Percentiles rank a stretch among this genome's conserved stretches.
Evolutionary conservation across 2,888 invertebrate genomes (phyloP).

Genomic region (Ryuthela nishihirai): DNA sequence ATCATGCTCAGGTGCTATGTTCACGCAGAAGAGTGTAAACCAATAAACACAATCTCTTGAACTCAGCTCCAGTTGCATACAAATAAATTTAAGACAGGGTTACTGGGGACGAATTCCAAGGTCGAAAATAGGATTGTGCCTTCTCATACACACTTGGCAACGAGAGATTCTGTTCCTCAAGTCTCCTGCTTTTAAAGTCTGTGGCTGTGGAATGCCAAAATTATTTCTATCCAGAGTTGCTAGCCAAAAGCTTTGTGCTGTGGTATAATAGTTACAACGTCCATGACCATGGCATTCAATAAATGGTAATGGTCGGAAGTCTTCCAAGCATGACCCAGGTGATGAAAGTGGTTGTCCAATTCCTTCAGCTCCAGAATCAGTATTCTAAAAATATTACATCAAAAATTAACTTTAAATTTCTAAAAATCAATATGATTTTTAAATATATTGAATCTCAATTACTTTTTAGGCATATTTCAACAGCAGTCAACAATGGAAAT

Average conservation of each 20-base stretch:
- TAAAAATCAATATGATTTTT: too few relatives aligned
- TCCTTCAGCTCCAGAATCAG: constrained; percentile 81
- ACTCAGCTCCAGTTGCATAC: too few relatives aligned
- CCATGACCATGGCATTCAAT: constrained; percentile 95
- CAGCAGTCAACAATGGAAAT: too few relatives aligned
- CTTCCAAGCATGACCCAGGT: constrained; percentile 92
- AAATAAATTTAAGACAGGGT: too few relatives aligned
- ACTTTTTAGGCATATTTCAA: too few relatives aligned
- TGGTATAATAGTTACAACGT: constrained; percentile 91
- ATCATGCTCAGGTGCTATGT: too few relatives aligned
- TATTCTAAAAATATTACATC: constrained; percentile 67
- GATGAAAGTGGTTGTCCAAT: constrained; percentile 90
- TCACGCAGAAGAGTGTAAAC: too few relatives aligned
- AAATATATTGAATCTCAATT: too few relatives aligned
- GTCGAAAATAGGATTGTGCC: constrained; percentile 16
- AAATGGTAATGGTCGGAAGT: constrained; percentile 89
- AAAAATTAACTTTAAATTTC: too few relatives aligned
- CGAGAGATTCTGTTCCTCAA: constrained; percentile 38
- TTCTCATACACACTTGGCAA: constrained; percentile 41
- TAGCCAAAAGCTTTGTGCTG: constrained; percentile 92
- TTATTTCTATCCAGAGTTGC: constrained; percentile 78
- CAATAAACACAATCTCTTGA: too few relatives aligned
- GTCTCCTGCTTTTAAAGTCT: constrained; percentile 40
- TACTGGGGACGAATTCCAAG: constrained; percentile 16
- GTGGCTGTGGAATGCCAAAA: constrained; percentile 56